These are phyloP conservation scores for Mastigias papua DNA, from an alignment of 30 jellyfish, hydroid and myxozoan species.

Conservation along the genomic window DNA sequence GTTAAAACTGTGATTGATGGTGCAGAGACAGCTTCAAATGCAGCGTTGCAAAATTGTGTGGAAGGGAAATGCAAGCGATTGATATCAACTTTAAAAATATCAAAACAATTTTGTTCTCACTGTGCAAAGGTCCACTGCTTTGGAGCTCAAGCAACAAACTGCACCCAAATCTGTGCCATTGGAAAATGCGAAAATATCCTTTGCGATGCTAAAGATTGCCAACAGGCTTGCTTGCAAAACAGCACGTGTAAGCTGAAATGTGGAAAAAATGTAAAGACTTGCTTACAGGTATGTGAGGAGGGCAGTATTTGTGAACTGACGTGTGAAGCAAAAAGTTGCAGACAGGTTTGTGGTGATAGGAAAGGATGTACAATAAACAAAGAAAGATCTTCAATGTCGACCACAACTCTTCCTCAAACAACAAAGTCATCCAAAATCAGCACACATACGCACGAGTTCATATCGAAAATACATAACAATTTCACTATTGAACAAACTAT, in stretches of 20 bases:
- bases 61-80: slow-evolving; percentile 79
- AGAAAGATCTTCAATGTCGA: background rate
- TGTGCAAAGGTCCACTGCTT: slow-evolving; percentile 84
- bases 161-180: slow-evolving; percentile 88
- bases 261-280: slow-evolving; percentile 63
- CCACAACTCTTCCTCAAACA: background rate
- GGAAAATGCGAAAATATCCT: slow-evolving; percentile 68
- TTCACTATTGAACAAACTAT: background rate
- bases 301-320: slow-evolving; percentile 85
- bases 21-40: slow-evolving; percentile 27
- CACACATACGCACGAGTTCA: background rate
- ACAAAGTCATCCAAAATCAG: background rate
- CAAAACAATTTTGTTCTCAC: slow-evolving; percentile 90
- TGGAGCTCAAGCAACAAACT: slow-evolving; percentile 73
- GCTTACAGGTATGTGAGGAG: slow-evolving; percentile 80
- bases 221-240: slow-evolving; percentile 89
- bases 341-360: slow-evolving; percentile 54
- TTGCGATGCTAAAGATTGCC: slow-evolving; percentile 85
- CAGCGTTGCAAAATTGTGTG: slow-evolving; percentile 87
- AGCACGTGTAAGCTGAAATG: slow-evolving; percentile 82
- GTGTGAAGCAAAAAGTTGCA: slow-evolving; percentile 82
- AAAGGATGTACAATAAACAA: slow-evolving; percentile 31
- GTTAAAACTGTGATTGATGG: background rate
- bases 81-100: slow-evolving; percentile 57
- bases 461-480: background rate